Conservation (phyloP, 1,140 invertebrate genomes). For the Probaryconus sp. region DNA sequence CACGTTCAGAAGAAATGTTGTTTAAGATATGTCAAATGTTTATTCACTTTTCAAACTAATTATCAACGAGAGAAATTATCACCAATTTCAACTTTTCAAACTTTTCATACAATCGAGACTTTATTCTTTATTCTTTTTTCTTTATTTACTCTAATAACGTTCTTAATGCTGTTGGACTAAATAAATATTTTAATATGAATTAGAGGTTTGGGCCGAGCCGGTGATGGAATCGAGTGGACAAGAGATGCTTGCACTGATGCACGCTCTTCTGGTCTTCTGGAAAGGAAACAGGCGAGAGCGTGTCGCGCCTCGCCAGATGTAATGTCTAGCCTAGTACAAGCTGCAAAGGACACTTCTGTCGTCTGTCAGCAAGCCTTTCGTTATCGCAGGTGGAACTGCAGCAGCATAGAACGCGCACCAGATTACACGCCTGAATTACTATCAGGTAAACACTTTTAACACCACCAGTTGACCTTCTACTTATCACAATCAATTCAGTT, state of each 20-base stretch:
- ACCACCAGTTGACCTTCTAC: no score
- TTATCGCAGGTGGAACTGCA: slow-evolving; percentile 91
- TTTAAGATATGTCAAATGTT: no score
- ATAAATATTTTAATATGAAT: slow-evolving; percentile 23
- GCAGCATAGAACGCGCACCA: slow-evolving; percentile 85
- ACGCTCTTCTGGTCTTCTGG: slow-evolving; percentile 79
- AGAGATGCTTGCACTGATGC: slow-evolving; percentile 78
- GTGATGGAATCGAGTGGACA: slow-evolving; percentile 71
- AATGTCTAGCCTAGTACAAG: slow-evolving; percentile 86
- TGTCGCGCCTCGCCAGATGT: slow-evolving; percentile 83
- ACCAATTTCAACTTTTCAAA: no score
- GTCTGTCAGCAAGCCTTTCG: slow-evolving; percentile 86
- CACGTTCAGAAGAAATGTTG: not conserved
- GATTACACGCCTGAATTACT: slow-evolving; percentile 86
- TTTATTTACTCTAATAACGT: no score
- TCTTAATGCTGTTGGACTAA: no score
- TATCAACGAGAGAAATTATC: no score
- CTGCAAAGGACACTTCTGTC: slow-evolving; percentile 82
- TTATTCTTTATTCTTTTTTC: no score
- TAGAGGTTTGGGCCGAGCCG: slow-evolving; percentile 71
- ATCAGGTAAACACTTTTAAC: slow-evolving; percentile 84
- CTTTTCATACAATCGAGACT: no score
- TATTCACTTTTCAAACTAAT: no score
- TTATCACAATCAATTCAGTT: no score
- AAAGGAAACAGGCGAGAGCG: slow-evolving; percentile 81